Conservation (phyloP, 2,888 invertebrate species). For the Erebia palarica region DNA sequence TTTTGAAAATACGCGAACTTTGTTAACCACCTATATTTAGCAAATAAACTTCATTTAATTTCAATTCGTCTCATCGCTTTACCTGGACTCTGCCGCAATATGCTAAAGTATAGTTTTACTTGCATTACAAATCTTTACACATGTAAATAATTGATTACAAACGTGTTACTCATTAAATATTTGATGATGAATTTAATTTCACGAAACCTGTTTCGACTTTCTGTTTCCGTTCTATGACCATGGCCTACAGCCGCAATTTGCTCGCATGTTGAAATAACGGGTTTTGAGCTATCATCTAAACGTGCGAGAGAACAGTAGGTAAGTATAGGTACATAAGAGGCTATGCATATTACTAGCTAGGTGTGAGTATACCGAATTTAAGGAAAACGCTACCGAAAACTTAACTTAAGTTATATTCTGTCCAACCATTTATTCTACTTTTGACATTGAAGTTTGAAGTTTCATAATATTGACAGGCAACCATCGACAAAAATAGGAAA, state of each 20-base stretch:
- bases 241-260: conserved; percentile 16
- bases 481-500: too few species aligned
- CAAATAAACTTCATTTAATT: too few species aligned
- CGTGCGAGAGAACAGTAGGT: background rate
- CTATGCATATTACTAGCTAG: too few species aligned
- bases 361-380: too few species aligned
- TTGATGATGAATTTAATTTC: background rate
- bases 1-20: too few species aligned
- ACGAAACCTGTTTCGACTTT: conserved; percentile 7
- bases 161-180: background rate
- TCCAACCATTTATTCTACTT: too few species aligned
- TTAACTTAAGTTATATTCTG: too few species aligned
- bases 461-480: too few species aligned
- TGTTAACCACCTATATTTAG: too few species aligned
- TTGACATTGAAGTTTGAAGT: too few species aligned
- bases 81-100: background rate
- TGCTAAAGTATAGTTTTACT: background rate
- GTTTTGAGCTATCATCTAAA: background rate
- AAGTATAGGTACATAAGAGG: background rate
- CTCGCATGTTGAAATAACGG: conserved; percentile 9
- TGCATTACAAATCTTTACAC: background rate
- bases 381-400: too few species aligned
- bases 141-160: background rate
- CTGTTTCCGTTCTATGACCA: conserved; percentile 18
- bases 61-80: too few species aligned